Evolutionary conservation across 2,797 vertebrate species (phyloP), one percentile per base, ranked within the genome.

Genomic region (Lerista edwardsae): DNA sequence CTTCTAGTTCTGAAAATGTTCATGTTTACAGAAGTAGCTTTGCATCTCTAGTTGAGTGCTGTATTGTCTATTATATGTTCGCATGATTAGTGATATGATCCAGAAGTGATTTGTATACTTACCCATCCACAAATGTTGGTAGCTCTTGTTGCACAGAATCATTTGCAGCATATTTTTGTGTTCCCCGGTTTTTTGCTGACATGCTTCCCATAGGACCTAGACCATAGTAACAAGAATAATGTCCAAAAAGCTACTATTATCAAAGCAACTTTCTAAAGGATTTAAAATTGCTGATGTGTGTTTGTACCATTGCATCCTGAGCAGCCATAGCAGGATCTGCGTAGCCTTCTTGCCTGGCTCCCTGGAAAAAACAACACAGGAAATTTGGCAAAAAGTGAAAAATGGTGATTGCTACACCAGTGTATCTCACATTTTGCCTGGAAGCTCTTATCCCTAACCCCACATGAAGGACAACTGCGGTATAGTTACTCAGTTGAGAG

Each of bases 141-240:
- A 93, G 61, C 95, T 96, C 92, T 93, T 96, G 91, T 94, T 97
- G 89, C 96, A 96, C 77, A 97, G 91, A 74, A 96, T 95, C 94
- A 96, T 94, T 89, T 97, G 96, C 80, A 97, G 90, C 94, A 96
- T 92, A 64, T 91, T 96, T 91, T 96, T 97, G 90, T 97, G 95
- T 67, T 96, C 95, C 1, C 95, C 95, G 2, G 96, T 96, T 90
- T 94, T 96, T 85, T 76, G 93, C 89, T 97, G 96, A 74, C 96
- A 96, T 31, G 96, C 95, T 91, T 97, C 96, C 96, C 97, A 97
- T 3, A 97, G 91, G 86, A 95, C 93, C 96, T 97, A 90, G 47
- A 87, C 86, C 1, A 76, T 21, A 57, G 84, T 6, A 81, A 57
- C 62, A 74, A n/a, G 2, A 23, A 27, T 12, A 55, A 59, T 17